phyloP scores from a whole-genome alignment of 2,797 vertebrate genomes.

The Xenopus petersii region DNA sequence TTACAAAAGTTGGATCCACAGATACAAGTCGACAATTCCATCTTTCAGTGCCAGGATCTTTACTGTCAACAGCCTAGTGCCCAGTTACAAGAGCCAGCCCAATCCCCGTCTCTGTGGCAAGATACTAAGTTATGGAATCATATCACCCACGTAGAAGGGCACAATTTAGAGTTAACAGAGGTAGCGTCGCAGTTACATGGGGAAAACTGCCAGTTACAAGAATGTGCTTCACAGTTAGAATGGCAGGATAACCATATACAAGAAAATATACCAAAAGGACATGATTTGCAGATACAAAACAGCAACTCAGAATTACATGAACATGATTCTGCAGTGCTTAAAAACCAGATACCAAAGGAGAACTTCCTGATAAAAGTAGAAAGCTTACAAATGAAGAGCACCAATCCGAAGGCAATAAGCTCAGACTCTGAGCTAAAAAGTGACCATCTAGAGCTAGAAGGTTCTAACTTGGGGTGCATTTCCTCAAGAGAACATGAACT shows the following conservation, averaged over 20 bases:
- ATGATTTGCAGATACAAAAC: background rate
- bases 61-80: background rate
- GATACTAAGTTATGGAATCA: too few relatives aligned
- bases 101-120: too few relatives aligned
- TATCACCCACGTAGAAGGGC: background rate
- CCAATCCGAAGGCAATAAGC: background rate
- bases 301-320: background rate
- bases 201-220: too few relatives aligned
- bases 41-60: background rate
- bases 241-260: background rate
- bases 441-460: too few relatives aligned
- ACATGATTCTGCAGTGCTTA: background rate
- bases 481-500: conserved; percentile 35
- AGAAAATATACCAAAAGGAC: background rate
- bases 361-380: background rate
- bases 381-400: background rate
- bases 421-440: background rate
- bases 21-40: too few relatives aligned
- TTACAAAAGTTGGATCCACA: too few relatives aligned
- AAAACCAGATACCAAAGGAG: background rate
- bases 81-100: too few relatives aligned
- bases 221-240: background rate
- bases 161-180: background rate
- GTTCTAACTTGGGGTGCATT: background rate
- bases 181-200: background rate